Base-by-base conservation (phyloP, 1,140 invertebrate species). In the Drosophila navojoa region DNA sequence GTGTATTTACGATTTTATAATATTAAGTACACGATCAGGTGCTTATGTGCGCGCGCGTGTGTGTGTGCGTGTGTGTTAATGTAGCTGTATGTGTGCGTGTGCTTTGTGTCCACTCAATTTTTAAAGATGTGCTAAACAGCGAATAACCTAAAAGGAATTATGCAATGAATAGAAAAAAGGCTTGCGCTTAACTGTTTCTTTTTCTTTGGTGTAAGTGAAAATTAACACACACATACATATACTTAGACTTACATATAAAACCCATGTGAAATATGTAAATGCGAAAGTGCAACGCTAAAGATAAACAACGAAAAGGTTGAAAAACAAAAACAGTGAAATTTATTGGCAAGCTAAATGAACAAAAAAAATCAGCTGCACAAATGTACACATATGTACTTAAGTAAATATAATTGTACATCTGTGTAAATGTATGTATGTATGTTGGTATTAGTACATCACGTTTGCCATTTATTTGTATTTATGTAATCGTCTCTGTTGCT, bases 91-190 rank as follows among this genome's bases (percentile, higher is more conserved):
- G 5, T 68, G 22, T 49, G 58, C 55, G n/a, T 35, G 15, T 35
- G 27, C 57, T 40, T 10, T 35, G 15, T 35, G 27, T 63, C 50
- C 35, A 49, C 49, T 63, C 35, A 63, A 44, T 50, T 57, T 50
- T 35, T 19, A 59, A 66, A 52, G 61, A 72, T 67, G 62, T 66
- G 70, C 70, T 72, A 59, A 72, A 72, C 47, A n/a, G 9, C 61
- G 58, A 72, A 67, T 67, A 72, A 72, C 70, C 70, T 72, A 67
- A 67, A 72, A 67, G 38, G 62, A 67, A 72, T 72, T 72, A 72
- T 72, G 70, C 70, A 72, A 72, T 72, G 62, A 40, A 67, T 59
- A 47, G 29, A 62, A 70, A 69, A 57, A 67, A 70, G 59, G 60
- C 68, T 71, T 71, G 32, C 10, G 61, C 38, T 52, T 15, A 29